Percentiles rank a stretch among this genome's conserved stretches.
Evolutionary conservation across 2,113 vertebrate genomes (phyloP).

Genomic region (Lagenorhynchus albirostris): DNA sequence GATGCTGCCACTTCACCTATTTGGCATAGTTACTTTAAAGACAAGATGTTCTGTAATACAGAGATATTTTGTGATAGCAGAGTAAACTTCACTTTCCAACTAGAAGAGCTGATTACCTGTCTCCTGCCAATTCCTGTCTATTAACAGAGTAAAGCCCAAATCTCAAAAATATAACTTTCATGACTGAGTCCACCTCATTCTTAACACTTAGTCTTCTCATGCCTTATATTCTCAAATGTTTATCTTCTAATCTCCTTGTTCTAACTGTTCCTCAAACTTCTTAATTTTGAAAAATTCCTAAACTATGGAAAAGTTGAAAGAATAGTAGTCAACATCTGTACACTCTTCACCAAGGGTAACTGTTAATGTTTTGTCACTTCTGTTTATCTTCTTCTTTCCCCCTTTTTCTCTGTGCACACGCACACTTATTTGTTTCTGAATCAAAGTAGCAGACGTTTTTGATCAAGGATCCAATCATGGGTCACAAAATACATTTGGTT

Average conservation of each 20-base stretch:
- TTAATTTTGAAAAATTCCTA: not conserved
- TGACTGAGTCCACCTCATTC: not conserved
- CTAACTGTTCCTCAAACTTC: not conserved
- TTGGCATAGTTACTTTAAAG: not conserved
- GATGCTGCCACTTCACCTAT: not conserved
- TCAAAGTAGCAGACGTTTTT: not conserved
- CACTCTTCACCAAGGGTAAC: not conserved
- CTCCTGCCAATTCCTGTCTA: not conserved
- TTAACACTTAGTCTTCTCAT: not conserved
- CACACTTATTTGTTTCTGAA: not conserved
- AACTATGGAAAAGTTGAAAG: not conserved
- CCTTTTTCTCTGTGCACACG: no score
- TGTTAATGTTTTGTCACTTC: not conserved
- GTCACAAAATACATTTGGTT: not conserved
- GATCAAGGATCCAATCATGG: not conserved
- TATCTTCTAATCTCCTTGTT: not conserved
- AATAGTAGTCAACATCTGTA: not conserved
- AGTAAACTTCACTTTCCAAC: not conserved
- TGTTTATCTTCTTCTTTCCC: not conserved
- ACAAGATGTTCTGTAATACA: not conserved
- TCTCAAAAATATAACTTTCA: not conserved
- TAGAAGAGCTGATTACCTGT: not conserved
- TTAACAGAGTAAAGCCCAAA: not conserved
- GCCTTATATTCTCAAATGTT: not conserved
- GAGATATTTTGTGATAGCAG: not conserved